Evolutionary conservation across 1,140 invertebrate species (phyloP), one percentile per base, ranked within the genome.

Genomic region (Drosophila nannoptera): DNA sequence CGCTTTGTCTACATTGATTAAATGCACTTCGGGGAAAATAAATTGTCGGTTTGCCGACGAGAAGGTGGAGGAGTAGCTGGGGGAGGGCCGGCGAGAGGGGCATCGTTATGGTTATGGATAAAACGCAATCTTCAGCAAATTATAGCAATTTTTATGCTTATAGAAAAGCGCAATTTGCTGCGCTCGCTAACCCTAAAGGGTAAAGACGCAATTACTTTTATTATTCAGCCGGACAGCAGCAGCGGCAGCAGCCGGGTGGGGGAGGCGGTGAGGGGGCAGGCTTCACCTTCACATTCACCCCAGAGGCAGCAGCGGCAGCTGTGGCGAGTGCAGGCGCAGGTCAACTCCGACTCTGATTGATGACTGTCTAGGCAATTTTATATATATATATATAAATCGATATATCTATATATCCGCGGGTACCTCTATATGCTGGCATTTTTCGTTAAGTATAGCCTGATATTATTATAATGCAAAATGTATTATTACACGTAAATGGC

Each of bases 131-230:
- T 87, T 71, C 62, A 76, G 74, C 73, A 88, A 88, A 88, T 88
- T 88, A 88, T 88, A 88, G 87, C 80, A 88, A 87, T 88, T 88
- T 88, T 82, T 75, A 77, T 81, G 81, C 77, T 86, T 84, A 86
- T 86, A 86, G 81, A 86, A 86, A 86, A 81, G 77, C 68, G 66
- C 82, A 86, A 86, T 86, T 86, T 86, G 77, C 81, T 86, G 36
- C 65, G 86, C 73, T 83, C 67, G 74, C 64, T 86, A 86, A 86
- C 83, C 87, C 87, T 84, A 78, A 87, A 88, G 87, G 87, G 87
- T 87, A 88, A 87, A 82, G 75, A 66, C 67, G 83, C 87, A 88
- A 88, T 88, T 87, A 88, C 87, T 88, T 88, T 84, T 84, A 88
- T 87, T 87, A 87, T 82, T 75, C 63, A 55, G 60, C 60, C 62